A percentile compares a stretch with the other conserved stretches of the same genome.
Evolutionary conservation across 2,113 vertebrate genomes (phyloP).

Genomic region (Tetraodon nigroviridis): DNA sequence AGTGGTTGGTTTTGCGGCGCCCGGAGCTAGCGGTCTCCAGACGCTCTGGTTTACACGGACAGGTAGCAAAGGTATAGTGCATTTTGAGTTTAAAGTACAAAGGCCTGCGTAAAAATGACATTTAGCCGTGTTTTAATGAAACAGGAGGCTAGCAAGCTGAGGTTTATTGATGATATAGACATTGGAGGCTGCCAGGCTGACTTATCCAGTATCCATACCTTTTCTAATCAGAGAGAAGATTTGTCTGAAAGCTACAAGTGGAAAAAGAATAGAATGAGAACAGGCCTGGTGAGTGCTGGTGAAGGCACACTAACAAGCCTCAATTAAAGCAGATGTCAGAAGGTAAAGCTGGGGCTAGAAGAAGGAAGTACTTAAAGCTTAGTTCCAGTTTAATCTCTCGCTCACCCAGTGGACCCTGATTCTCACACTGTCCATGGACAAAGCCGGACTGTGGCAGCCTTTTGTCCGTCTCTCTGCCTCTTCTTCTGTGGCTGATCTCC

Average conservation of each 20-base stretch:
- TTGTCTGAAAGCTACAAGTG: constrained; percentile 58
- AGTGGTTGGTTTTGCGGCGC: constrained; percentile 80
- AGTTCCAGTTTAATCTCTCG: constrained; percentile 59
- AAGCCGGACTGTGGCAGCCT: constrained; percentile 56
- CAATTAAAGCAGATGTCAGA: constrained; percentile 32
- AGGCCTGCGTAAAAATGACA: constrained; percentile 50
- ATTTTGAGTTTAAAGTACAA: constrained; percentile 53
- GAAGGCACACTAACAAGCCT: constrained; percentile 50
- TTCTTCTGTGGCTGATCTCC: constrained; percentile 51
- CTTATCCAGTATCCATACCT: constrained; percentile 65
- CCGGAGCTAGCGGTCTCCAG: constrained; percentile 69
- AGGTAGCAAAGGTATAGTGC: constrained; percentile 51
- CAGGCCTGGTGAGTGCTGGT: constrained; percentile 50
- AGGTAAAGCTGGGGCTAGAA: constrained; percentile 39
- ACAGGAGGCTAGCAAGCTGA: constrained; percentile 46
- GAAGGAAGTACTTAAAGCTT: constrained; percentile 58
- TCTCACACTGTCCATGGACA: constrained; percentile 56
- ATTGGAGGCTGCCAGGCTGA: constrained; percentile 44
- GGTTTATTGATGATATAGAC: constrained; percentile 32
- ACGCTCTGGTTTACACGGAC: constrained; percentile 72
- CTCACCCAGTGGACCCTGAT: constrained; percentile 41
- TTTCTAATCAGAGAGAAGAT: constrained; percentile 66
- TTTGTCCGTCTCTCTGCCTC: constrained; percentile 11
- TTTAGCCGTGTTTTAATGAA: constrained; percentile 65
- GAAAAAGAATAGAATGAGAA: constrained; percentile 18